phyloP scores from a whole-genome alignment of 2,797 vertebrate species.

The Urosaurus nigricauda region DNA sequence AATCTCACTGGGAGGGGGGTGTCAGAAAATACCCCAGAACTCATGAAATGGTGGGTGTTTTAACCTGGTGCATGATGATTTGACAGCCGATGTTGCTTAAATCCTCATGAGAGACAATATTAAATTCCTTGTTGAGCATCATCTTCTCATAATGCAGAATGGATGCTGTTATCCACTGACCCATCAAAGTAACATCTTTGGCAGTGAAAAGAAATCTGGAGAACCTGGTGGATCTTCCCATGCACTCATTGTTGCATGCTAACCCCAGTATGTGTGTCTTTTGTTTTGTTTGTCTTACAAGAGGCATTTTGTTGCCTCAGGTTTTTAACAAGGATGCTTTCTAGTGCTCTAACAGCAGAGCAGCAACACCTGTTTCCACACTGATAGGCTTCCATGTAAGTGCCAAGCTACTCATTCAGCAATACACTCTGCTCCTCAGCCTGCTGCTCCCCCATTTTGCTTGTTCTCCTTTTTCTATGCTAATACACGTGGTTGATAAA shows the following conservation, averaged over 20 bases:
- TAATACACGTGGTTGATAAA: conserved; percentile 23
- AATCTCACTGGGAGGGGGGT: too few relatives aligned
- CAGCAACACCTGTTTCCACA: conserved; percentile 51
- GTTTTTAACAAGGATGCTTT: conserved; percentile 44
- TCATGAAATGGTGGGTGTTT: too few relatives aligned
- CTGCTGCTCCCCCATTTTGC: neutral
- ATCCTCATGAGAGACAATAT: conserved; percentile 5
- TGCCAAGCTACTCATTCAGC: conserved; percentile 45
- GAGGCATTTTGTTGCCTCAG: conserved; percentile 39
- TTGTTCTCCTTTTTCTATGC: conserved; percentile 22
- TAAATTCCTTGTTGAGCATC: neutral
- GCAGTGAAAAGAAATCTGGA: neutral
- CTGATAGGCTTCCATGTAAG: conserved; percentile 43
- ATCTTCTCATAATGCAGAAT: neutral
- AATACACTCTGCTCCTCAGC: conserved; percentile 14
- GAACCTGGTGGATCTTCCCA: neutral
- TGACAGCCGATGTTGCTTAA: neutral
- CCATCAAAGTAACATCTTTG: neutral
- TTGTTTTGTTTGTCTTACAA: conserved; percentile 37
- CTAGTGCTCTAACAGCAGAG: conserved; percentile 38
- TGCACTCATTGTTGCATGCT: neutral
- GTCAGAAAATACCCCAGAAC: too few relatives aligned
- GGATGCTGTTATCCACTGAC: neutral
- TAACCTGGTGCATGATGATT: too few relatives aligned
- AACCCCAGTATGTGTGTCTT: conserved; percentile 11